These are phyloP conservation scores for Ptiloglossa arizonensis DNA, from an alignment of 1,140 invertebrate genomes.

Conservation along the genomic window DNA sequence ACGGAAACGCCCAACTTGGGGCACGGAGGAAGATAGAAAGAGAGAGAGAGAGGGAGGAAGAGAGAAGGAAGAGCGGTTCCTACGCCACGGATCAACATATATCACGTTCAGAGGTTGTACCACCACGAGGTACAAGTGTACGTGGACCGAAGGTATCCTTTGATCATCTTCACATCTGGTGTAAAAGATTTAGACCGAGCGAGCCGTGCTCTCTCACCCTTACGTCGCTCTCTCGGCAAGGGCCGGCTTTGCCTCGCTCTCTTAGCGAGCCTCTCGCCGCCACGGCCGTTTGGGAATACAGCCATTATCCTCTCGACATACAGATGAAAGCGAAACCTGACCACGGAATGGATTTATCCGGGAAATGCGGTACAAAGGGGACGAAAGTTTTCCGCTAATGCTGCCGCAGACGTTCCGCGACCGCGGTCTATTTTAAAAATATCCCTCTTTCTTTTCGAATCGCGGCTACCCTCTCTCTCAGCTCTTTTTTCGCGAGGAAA, in stretches of 20 bases:
- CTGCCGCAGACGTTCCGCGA: conserved; percentile 49
- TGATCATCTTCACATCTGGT: conserved; percentile 66
- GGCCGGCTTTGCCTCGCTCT: conserved; percentile 6
- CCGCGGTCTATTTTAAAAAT: conserved; percentile 37
- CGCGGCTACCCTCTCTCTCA: background rate
- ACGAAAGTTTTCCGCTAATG: conserved; percentile 70
- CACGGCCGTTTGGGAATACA: conserved; percentile 73
- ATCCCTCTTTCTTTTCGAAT: conserved; percentile 47
- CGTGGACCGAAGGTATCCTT: conserved; percentile 56
- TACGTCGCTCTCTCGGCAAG: conserved; percentile 9
- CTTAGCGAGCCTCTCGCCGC: conserved; percentile 28
- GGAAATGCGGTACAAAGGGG: conserved; percentile 68
- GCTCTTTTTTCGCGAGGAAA: background rate
- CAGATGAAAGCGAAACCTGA: conserved; percentile 79
- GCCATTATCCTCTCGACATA: conserved; percentile 76
- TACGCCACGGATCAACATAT: conserved; percentile 29
- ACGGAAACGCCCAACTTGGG: too few relatives aligned
- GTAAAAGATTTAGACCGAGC: conserved; percentile 58
- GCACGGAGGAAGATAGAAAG: too few relatives aligned
- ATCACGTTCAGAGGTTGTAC: conserved; percentile 13
- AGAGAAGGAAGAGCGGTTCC: background rate
- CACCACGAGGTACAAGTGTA: conserved; percentile 38
- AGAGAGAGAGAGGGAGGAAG: background rate
- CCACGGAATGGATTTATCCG: conserved; percentile 76
- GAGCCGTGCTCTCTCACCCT: conserved; percentile 16